Base-by-base conservation (phyloP, 2,888 invertebrate species). In the Drosophila cognata region DNA sequence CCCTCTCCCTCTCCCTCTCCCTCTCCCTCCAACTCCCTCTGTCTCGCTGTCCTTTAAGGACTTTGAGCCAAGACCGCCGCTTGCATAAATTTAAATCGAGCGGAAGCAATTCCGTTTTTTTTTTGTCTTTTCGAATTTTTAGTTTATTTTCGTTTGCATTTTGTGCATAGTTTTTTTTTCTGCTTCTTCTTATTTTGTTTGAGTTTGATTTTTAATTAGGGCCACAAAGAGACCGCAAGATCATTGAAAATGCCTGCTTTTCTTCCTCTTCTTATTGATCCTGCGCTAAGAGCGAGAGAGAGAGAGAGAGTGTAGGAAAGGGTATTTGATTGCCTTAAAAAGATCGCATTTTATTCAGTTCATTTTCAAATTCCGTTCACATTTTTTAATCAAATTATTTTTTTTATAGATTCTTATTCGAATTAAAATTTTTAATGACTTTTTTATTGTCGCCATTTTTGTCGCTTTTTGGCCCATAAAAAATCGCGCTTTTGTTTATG, bases 91-190 rank as follows among this genome's bases (percentile, higher is more conserved):
- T 71, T 63, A 43, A 25, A n/a, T 10, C 31, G 43, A 52, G 53
- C 90, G 85, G 85, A 86, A 86, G 81, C 61, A 61, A 88, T 81
- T 89, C 78, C 76, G 71, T 75, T 83, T 70, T 67, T 65, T 67
- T 71, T 50, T 41, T 64, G 11, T 59, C 41, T 68, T 56, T 43
- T 21, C 4, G 21, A 21, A 8, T 46, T 33, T 33, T 33, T 33
- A 3, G 33, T 25, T 68, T 50, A 55, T 64, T 66, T 63, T 61
- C 62, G 48, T 71, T 62, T 62, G 55, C 38, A 67, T 64, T 77
- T 73, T 53, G 51, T 67, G 68, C 28, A 52, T 63, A 77, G 13
- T 74, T 63, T 68, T 43, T 52, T 33, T 60, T 59, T 58, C 38
- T 18, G 38, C 38, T 38, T 43, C 13, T 18, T 13, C 7, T 13